Percentiles rank a stretch among this genome's conserved stretches.
Evolutionary conservation across 2,113 vertebrate genomes (phyloP).

Genomic region (Psammodynastes pulverulentus): DNA sequence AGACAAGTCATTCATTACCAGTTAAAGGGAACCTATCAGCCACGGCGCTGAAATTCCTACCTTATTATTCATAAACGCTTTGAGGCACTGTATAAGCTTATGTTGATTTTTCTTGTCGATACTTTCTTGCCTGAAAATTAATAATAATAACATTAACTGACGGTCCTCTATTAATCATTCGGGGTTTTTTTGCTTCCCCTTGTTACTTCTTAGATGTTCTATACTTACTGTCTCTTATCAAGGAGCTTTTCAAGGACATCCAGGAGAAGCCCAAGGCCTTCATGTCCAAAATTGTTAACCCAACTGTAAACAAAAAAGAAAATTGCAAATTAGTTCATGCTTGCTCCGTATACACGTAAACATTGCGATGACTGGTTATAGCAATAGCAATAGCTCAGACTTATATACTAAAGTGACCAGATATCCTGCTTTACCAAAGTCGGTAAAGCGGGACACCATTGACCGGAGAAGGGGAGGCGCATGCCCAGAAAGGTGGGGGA

Average conservation of each 20-base stretch:
- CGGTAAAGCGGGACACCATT: too few relatives aligned
- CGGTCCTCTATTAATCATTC: neutral
- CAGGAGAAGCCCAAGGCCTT: constrained; percentile 91
- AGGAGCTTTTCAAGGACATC: constrained; percentile 90
- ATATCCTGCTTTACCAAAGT: too few relatives aligned
- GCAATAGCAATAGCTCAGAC: too few relatives aligned
- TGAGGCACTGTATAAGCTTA: constrained; percentile 98
- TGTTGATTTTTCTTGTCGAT: constrained; percentile 97
- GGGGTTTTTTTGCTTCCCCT: neutral
- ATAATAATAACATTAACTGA: neutral
- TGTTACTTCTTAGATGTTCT: neutral
- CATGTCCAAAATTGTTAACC: constrained; percentile 98
- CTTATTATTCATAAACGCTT: constrained; percentile 99
- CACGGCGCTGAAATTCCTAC: constrained; percentile 69
- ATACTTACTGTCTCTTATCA: constrained; percentile 95
- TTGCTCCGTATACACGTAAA: neutral
- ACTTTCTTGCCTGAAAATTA: constrained; percentile 82
- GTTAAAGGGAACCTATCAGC: neutral
- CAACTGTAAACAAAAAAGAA: constrained; percentile 74
- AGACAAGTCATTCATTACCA: accelerated
- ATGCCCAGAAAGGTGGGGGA: too few relatives aligned
- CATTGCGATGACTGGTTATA: neutral
- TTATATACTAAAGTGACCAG: too few relatives aligned
- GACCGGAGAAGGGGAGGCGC: too few relatives aligned
- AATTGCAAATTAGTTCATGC: neutral